Evolutionary conservation across 2,113 vertebrate species (phyloP).

Genomic region (Cyanoliseus patagonus): DNA sequence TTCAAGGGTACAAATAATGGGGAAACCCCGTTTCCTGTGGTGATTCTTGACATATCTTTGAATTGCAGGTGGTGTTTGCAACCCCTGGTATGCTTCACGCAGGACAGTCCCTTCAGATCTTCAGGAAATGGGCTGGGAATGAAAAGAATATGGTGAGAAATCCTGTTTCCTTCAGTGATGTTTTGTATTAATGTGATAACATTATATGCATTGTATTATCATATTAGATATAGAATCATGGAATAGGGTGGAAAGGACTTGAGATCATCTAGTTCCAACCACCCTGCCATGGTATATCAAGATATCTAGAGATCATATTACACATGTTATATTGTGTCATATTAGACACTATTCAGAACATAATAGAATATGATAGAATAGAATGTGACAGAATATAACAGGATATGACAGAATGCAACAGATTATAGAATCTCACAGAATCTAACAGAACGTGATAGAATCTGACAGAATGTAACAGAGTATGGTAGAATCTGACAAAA

Average conservation of each 20-base stretch:
- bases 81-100: constrained; percentile 98
- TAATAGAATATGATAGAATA: background rate
- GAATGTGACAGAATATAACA: too few relatives aligned
- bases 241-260: background rate
- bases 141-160: constrained; percentile 96
- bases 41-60: background rate
- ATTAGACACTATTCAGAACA: background rate
- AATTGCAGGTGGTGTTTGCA: constrained; percentile 91
- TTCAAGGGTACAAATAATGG: background rate
- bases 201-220: background rate
- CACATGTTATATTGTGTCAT: background rate
- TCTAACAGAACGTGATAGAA: too few relatives aligned
- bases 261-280: background rate
- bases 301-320: background rate
- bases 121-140: constrained; percentile 97
- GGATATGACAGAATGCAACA: too few relatives aligned
- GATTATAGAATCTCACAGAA: too few relatives aligned
- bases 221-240: background rate
- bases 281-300: background rate
- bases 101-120: constrained; percentile 95
- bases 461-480: too few relatives aligned
- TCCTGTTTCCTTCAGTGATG: rapidly evolving
- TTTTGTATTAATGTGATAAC: background rate
- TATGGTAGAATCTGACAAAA: background rate
- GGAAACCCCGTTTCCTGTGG: rapidly evolving